Evolutionary conservation across 1,140 invertebrate genomes (phyloP).

Genomic region (Megathymus violae): DNA sequence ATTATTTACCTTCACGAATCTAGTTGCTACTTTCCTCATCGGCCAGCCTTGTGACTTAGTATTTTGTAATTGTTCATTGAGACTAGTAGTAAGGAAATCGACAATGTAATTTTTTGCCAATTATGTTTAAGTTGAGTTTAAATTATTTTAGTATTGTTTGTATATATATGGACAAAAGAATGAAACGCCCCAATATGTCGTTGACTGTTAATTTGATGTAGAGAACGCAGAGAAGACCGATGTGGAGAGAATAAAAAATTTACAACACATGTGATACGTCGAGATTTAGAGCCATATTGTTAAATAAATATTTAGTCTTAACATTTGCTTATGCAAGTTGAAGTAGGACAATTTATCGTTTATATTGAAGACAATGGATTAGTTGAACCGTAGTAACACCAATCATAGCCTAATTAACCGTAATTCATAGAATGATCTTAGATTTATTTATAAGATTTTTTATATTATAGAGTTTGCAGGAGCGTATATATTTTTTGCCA

Average conservation of each 20-base stretch:
- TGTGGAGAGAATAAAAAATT: constrained; percentile 50
- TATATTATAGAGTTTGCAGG: constrained; percentile 62
- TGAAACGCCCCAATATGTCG: background rate
- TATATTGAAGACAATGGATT: constrained; percentile 62
- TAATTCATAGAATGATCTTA: constrained; percentile 78
- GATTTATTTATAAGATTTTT: constrained; percentile 79
- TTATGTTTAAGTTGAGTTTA: constrained; percentile 13
- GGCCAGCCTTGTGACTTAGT: constrained; percentile 22
- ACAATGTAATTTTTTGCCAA: background rate
- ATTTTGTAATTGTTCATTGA: constrained; percentile 15
- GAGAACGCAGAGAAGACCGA: constrained; percentile 27
- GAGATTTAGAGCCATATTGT: constrained; percentile 65
- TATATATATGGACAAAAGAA: constrained; percentile 16
- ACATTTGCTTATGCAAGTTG: constrained; percentile 68
- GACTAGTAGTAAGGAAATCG: constrained; percentile 18
- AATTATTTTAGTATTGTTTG: constrained; percentile 17
- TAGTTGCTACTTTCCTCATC: constrained; percentile 47
- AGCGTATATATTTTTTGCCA: constrained; percentile 38
- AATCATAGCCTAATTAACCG: constrained; percentile 77
- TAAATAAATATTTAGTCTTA: constrained; percentile 66
- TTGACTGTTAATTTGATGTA: background rate
- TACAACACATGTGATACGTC: constrained; percentile 65
- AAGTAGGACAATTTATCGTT: constrained; percentile 61
- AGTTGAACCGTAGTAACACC: constrained; percentile 77
- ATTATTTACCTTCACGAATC: constrained; percentile 35